phyloP scores from a whole-genome alignment of 1,140 invertebrate species.

The Heliconius eleuchia region DNA sequence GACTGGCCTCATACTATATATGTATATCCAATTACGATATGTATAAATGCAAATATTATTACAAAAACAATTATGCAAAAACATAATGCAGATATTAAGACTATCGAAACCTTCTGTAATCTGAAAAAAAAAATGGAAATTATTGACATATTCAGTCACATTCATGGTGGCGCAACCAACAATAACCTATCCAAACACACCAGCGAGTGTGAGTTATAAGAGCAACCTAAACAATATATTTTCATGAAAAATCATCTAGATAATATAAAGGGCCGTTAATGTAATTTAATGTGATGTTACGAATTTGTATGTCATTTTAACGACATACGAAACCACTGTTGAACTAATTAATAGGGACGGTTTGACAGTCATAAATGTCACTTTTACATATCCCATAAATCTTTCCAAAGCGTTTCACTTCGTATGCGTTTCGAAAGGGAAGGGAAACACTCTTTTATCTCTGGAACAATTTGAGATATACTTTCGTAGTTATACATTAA shows the following conservation, averaged over 20 bases:
- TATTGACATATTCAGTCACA: too few relatives aligned
- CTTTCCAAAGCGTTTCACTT: slow-evolving; percentile 54
- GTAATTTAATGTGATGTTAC: slow-evolving; percentile 56
- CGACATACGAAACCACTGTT: slow-evolving; percentile 57
- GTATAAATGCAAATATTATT: too few relatives aligned
- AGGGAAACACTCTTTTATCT: slow-evolving; percentile 57
- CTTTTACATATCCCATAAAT: slow-evolving; percentile 62
- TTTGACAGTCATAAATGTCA: slow-evolving; percentile 68
- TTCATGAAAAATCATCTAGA: slow-evolving; percentile 32
- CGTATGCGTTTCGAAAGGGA: slow-evolving; percentile 52
- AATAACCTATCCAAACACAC: not conserved
- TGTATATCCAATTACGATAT: too few relatives aligned
- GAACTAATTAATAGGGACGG: slow-evolving; percentile 64
- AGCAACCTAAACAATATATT: not conserved
- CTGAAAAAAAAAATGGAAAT: not conserved
- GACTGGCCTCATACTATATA: too few relatives aligned
- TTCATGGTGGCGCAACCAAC: not conserved
- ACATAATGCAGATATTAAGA: not conserved
- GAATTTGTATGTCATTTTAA: slow-evolving; percentile 59
- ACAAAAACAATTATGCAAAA: not conserved
- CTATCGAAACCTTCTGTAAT: not conserved
- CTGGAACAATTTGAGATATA: slow-evolving; percentile 51
- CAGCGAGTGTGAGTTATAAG: not conserved
- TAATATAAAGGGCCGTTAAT: slow-evolving; percentile 54
- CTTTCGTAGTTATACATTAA: slow-evolving; percentile 47